phyloP scores from a whole-genome alignment of 2,113 vertebrate species.

The Formicarius rufipectus region DNA sequence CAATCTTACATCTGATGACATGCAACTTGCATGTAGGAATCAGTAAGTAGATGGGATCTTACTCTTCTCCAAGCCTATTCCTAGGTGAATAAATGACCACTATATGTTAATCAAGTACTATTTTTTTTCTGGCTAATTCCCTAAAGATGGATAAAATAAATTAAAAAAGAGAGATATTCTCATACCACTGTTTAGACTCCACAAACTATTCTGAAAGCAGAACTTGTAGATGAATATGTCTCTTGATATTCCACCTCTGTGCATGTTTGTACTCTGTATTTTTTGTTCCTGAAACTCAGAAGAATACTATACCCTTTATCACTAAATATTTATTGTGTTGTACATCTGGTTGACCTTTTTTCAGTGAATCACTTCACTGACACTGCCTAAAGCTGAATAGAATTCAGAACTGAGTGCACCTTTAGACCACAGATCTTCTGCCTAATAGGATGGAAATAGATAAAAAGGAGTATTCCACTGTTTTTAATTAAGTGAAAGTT shows the following conservation, averaged over 20 bases:
- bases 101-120: not conserved
- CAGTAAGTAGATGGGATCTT: not conserved
- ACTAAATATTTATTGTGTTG: not conserved
- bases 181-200: not conserved
- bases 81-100: not conserved
- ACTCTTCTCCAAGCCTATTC: not conserved
- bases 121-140: not conserved
- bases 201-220: not conserved
- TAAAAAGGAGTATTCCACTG: not conserved
- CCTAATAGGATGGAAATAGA: not conserved
- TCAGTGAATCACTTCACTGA: not conserved
- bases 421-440: not conserved
- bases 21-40: not conserved
- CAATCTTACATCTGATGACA: not conserved
- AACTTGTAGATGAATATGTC: not conserved
- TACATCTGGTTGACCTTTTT: not conserved
- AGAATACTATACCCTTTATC: not conserved
- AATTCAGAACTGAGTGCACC: not conserved
- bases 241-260: not conserved
- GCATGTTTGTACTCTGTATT: not conserved
- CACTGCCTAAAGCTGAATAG: not conserved
- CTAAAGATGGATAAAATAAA: not conserved
- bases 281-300: not conserved
- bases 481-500: not conserved
- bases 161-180: not conserved